Percentiles rank a stretch among this genome's conserved stretches.
These are phyloP conservation scores for Leucoraja ocellata DNA, from an alignment of 2,797 vertebrate species.

Conservation along the genomic window DNA sequence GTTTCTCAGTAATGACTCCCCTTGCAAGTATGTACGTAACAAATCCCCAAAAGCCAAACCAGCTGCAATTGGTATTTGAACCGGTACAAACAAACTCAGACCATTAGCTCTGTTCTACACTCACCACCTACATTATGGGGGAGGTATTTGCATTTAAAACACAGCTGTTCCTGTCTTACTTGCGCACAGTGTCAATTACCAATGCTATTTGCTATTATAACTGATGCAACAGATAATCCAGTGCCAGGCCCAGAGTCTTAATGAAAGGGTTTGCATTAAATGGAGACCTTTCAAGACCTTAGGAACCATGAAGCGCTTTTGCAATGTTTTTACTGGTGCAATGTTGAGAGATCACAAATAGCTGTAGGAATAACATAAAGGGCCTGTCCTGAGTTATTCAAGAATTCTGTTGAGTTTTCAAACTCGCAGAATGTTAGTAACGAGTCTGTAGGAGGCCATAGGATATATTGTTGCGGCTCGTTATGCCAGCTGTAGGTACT, in stretches of 20 bases:
- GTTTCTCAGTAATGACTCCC: not conserved
- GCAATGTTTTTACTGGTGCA: not conserved
- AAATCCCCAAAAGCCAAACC: not conserved
- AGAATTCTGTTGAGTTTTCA: no score
- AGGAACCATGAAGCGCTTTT: not conserved
- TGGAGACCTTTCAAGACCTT: not conserved
- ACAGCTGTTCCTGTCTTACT: not conserved
- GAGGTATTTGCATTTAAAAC: not conserved
- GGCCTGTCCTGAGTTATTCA: no score
- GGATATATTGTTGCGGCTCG: no score
- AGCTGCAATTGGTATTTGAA: not conserved
- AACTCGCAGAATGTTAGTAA: no score
- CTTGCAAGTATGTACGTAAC: not conserved
- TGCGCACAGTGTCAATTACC: not conserved
- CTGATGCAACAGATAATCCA: not conserved
- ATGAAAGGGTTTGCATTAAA: not conserved
- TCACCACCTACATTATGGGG: not conserved
- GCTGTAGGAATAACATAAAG: no score
- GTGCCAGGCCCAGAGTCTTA: not conserved
- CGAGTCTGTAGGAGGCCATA: no score
- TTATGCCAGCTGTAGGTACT: no score
- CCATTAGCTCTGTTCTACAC: not conserved
- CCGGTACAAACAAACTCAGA: not conserved
- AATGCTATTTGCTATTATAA: not conserved
- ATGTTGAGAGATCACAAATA: not conserved